phyloP scores from a whole-genome alignment of 1,140 invertebrate genomes.

The Heterodera schachtii region DNA sequence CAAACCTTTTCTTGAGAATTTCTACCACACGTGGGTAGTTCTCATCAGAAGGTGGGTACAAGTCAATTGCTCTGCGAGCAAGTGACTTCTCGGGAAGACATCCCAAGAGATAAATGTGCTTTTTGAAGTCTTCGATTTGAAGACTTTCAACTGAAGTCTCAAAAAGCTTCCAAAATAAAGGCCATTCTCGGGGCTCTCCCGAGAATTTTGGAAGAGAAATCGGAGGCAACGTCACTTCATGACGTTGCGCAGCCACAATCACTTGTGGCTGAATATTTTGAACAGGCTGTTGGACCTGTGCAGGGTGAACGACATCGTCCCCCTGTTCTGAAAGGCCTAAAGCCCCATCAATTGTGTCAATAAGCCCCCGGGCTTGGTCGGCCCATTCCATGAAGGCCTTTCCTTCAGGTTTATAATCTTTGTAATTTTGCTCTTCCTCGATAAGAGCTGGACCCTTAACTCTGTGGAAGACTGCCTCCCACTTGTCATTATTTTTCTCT shows the following conservation, averaged over 20 bases:
- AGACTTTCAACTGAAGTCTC: no score
- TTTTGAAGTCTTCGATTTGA: no score
- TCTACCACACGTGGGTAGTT: no score
- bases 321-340: background rate
- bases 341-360: background rate
- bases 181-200: no score
- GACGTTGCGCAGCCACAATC: no score
- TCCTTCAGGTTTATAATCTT: background rate
- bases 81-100: no score
- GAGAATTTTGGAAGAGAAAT: background rate
- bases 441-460: background rate
- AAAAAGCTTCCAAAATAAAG: no score
- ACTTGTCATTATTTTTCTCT: background rate
- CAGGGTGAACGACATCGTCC: no score
- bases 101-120: no score
- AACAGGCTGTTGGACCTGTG: background rate
- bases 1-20: no score
- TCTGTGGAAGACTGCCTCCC: background rate
- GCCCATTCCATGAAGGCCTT: background rate
- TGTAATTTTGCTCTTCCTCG: background rate
- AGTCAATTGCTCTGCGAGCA: no score
- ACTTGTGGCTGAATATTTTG: background rate
- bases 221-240: background rate
- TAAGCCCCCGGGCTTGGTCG: background rate
- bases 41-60: no score